Conservation (phyloP, 2,797 vertebrate genomes). For the Squalus acanthias region DNA sequence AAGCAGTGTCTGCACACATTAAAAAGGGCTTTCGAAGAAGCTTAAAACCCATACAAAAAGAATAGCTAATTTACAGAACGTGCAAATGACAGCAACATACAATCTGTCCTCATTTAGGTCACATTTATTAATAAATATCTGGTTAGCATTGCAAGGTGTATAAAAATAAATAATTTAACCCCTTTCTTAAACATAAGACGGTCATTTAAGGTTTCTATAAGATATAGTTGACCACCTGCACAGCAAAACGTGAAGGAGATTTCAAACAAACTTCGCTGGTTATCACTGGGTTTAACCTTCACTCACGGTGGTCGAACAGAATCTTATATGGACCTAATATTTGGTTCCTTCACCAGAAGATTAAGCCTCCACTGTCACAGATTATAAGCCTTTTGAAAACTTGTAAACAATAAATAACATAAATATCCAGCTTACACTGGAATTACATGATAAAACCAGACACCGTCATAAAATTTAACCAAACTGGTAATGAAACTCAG, state of each 20-base stretch:
- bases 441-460: constrained; percentile 20
- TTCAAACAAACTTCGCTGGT: not conserved
- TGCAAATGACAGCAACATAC: constrained; percentile 24
- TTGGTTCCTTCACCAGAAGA: not conserved
- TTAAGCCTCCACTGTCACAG: not conserved
- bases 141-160: constrained; percentile 39
- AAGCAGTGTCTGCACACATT: not conserved
- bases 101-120: constrained; percentile 38
- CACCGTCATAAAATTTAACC: constrained; percentile 11
- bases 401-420: constrained; percentile 36
- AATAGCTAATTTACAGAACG: not conserved
- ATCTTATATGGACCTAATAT: constrained; percentile 2
- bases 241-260: constrained; percentile 6
- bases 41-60: constrained; percentile 8
- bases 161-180: constrained; percentile 44
- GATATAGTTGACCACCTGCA: not conserved
- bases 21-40: constrained; percentile 5
- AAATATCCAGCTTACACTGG: constrained; percentile 31
- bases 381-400: constrained; percentile 24
- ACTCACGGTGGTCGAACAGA: constrained; percentile 36
- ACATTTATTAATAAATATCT: constrained; percentile 46
- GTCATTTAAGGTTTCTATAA: constrained; percentile 41
- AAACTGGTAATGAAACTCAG: not conserved
- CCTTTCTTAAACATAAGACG: constrained; percentile 32
- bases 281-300: not conserved